A percentile compares a stretch with the other conserved stretches of the same genome.
These are phyloP conservation scores for Trichacis sp. DNA, from an alignment of 2,888 invertebrate genomes.

Conservation along the genomic window DNA sequence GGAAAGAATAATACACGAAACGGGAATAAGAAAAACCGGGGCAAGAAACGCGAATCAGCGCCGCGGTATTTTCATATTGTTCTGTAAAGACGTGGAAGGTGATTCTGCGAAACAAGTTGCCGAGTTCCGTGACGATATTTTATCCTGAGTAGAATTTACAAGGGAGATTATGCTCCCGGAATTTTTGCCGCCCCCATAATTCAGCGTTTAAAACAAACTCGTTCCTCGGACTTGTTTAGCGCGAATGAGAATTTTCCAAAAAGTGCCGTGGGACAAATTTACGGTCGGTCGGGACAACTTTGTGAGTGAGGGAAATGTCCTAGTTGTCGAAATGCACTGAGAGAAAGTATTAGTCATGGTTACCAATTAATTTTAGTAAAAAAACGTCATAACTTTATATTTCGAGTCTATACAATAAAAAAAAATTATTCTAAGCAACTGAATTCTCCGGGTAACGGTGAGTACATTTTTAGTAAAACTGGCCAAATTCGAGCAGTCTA, in stretches of 20 bases:
- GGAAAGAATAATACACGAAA: slow-evolving; percentile 8
- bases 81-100: slow-evolving; percentile 37
- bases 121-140: slow-evolving; percentile 43
- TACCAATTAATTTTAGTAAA: no score
- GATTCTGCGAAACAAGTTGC: slow-evolving; percentile 43
- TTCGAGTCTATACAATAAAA: no score
- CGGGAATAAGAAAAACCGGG: no score
- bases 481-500: no score
- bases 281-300: not conserved
- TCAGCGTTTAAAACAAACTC: slow-evolving; percentile 38
- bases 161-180: slow-evolving; percentile 36
- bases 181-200: slow-evolving; percentile 32
- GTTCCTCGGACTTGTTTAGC: slow-evolving; percentile 23
- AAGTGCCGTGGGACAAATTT: not conserved
- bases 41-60: slow-evolving; percentile 25
- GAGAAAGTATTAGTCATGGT: no score
- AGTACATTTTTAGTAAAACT: no score
- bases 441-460: no score
- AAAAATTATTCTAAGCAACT: no score
- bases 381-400: no score
- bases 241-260: not conserved
- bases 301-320: no score
- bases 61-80: slow-evolving; percentile 43
- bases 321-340: no score
- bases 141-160: slow-evolving; percentile 42